These are phyloP conservation scores for Choreutis nemorana DNA, from an alignment of 2,888 invertebrate species.

Conservation along the genomic window DNA sequence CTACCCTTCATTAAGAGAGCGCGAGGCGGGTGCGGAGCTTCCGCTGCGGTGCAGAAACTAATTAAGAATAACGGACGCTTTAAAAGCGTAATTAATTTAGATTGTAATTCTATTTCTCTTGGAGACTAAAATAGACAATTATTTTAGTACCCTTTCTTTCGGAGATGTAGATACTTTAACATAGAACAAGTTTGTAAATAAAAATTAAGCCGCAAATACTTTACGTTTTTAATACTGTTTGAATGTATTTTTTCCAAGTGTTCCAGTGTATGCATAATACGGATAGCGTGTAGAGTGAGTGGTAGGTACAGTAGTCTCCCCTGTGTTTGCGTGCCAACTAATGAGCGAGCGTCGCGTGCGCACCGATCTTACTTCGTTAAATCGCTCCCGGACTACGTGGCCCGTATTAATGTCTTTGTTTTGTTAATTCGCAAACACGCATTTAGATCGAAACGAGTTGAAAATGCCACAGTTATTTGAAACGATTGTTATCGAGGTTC, in stretches of 20 bases:
- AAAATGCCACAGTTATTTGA: constrained; percentile 4
- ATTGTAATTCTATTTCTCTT: constrained; percentile 67
- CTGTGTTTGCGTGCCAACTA: constrained; percentile 54
- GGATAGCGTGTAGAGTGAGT: constrained; percentile 17
- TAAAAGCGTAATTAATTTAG: constrained; percentile 68
- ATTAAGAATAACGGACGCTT: constrained; percentile 68
- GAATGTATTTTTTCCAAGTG: too few species aligned
- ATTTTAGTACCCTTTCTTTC: constrained; percentile 63
- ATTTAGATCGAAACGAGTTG: constrained; percentile 13
- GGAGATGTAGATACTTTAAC: constrained; percentile 25
- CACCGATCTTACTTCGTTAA: constrained; percentile 43
- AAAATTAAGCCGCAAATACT: too few species aligned
- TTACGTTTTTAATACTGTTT: too few species aligned
- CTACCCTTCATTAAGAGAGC: constrained; percentile 65
- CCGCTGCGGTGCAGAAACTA: constrained; percentile 67
- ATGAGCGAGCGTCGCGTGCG: constrained; percentile 56
- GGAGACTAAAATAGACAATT: constrained; percentile 65
- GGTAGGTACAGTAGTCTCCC: constrained; percentile 21
- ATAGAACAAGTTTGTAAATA: too few species aligned
- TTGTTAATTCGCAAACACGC: constrained; percentile 23
- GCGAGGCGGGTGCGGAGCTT: constrained; percentile 46
- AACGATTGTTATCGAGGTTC: constrained; percentile 4
- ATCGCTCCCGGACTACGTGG: constrained; percentile 41
- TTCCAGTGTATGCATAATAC: too few species aligned
- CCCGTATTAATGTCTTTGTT: constrained; percentile 27